These are phyloP conservation scores for Microchrysa polita DNA, from an alignment of 2,888 invertebrate species.

Conservation along the genomic window DNA sequence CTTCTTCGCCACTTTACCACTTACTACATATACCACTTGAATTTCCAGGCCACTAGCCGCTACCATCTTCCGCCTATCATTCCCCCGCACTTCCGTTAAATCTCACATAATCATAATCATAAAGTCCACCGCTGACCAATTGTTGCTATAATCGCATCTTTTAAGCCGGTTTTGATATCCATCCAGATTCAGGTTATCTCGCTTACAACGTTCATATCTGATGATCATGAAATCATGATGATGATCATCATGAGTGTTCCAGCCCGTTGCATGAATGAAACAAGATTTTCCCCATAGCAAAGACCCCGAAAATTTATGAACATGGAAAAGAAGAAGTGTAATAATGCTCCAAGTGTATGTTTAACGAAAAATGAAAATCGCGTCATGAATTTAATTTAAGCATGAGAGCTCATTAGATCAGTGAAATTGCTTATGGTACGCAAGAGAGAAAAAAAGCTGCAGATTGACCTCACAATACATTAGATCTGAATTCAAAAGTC, in stretches of 20 bases:
- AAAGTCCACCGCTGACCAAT: constrained; percentile 13
- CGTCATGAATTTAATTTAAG: background rate
- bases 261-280: constrained; percentile 21
- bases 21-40: background rate
- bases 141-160: background rate
- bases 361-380: constrained; percentile 2
- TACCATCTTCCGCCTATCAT: constrained; percentile 3
- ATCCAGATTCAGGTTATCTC: constrained; percentile 25
- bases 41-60: constrained; percentile 14
- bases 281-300: constrained; percentile 1
- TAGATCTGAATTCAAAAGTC: constrained; percentile 3
- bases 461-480: constrained; percentile 18
- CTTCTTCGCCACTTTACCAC: background rate
- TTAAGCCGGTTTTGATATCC: constrained; percentile 12
- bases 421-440: constrained; percentile 34
- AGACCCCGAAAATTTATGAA: constrained; percentile 24
- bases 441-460: constrained; percentile 2
- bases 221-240: no score
- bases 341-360: background rate
- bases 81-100: background rate
- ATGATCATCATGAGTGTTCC: no score
- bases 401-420: constrained; percentile 30
- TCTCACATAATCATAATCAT: background rate
- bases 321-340: no score
- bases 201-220: background rate